Percentiles rank a stretch among this genome's conserved stretches.
Evolutionary conservation across 2,797 vertebrate genomes (phyloP).

Genomic region (Betta splendens): DNA sequence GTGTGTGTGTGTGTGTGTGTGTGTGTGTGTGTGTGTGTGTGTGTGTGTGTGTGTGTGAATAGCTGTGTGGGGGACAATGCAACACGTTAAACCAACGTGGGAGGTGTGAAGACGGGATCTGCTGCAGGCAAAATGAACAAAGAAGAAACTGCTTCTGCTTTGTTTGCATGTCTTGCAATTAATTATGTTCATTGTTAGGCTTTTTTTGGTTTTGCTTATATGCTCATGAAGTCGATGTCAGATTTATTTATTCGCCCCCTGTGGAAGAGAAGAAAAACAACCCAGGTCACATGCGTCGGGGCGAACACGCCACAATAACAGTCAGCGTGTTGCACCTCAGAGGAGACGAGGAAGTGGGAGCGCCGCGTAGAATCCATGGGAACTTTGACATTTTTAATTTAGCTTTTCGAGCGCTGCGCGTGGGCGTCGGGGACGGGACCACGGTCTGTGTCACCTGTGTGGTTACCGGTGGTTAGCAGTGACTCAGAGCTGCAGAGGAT

Average conservation of each 20-base stretch:
- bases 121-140: slow-evolving; percentile 75
- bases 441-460: slow-evolving; percentile 58
- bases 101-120: slow-evolving; percentile 79
- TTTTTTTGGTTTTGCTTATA: slow-evolving; percentile 24
- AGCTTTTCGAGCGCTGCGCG: neutral
- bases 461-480: slow-evolving; percentile 35
- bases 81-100: slow-evolving; percentile 74
- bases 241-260: slow-evolving; percentile 5
- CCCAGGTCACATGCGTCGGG: neutral
- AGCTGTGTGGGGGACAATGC: slow-evolving; percentile 75
- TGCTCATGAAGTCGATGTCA: slow-evolving; percentile 17
- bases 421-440: slow-evolving; percentile 11
- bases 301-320: neutral
- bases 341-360: neutral
- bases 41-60: slow-evolving; percentile 47
- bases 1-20: slow-evolving; percentile 2
- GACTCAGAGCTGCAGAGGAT: slow-evolving; percentile 58
- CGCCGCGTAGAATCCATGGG: slow-evolving; percentile 2
- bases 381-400: slow-evolving; percentile 15
- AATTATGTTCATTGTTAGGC: slow-evolving; percentile 51
- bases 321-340: neutral
- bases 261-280: slow-evolving; percentile 2
- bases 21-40: slow-evolving; percentile 27
- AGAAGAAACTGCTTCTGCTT: slow-evolving; percentile 63
- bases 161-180: slow-evolving; percentile 59